Evolutionary conservation across 2,113 vertebrate species (phyloP).

Genomic region (Phrynocephalus versicolor): DNA sequence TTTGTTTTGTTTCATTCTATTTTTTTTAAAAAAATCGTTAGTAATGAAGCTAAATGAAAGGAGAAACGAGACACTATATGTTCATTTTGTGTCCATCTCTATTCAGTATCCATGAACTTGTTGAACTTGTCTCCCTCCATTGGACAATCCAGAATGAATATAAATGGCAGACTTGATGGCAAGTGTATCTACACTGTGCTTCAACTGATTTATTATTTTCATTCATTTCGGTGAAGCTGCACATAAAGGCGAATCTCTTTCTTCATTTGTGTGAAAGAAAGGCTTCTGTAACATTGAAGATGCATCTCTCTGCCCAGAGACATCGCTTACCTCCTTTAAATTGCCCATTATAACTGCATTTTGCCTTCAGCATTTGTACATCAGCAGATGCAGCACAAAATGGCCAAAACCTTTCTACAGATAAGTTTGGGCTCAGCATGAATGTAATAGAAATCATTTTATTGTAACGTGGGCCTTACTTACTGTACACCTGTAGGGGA

Average conservation of each 20-base stretch:
- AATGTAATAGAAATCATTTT: constrained; percentile 22
- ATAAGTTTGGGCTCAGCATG: neutral
- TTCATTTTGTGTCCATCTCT: neutral
- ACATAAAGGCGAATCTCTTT: neutral
- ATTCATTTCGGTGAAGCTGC: constrained; percentile 8
- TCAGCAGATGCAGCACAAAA: constrained; percentile 4
- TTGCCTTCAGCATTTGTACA: constrained; percentile 16
- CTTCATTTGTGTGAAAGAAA: constrained; percentile 19
- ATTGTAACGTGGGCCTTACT: neutral
- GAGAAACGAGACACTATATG: too few relatives aligned
- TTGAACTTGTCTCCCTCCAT: neutral
- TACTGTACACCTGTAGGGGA: neutral
- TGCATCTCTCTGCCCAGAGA: neutral
- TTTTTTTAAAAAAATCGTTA: too few relatives aligned
- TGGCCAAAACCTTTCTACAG: neutral
- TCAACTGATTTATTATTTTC: constrained; percentile 43
- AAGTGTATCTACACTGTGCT: neutral
- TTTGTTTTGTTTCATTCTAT: too few relatives aligned
- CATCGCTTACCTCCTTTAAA: constrained; percentile 34
- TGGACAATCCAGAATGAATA: neutral
- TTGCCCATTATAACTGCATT: neutral
- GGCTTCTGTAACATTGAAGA: neutral
- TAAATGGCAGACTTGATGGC: neutral
- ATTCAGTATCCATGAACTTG: neutral
- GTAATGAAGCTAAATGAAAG: too few relatives aligned